Evolutionary conservation across 1,140 invertebrate species (phyloP), one percentile per base, ranked within the genome.

Genomic region (Megalopta genalis): DNA sequence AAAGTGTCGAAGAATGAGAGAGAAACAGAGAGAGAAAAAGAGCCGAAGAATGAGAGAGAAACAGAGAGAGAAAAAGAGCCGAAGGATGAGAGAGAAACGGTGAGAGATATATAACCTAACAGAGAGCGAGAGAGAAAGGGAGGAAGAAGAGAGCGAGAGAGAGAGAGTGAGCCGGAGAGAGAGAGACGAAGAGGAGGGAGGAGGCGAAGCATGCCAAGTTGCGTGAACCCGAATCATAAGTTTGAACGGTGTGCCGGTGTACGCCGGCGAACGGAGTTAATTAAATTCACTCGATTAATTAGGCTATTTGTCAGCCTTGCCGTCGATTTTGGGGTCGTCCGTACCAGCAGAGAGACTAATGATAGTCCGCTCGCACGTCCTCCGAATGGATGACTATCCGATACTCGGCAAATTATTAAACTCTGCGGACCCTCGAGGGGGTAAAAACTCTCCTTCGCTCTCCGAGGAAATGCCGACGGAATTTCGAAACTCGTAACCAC

Each of bases 281-380:
- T 91, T 91, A 90, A 90, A 90, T 88, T 87, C 86, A 82, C 84
- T 87, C 88, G 88, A 90, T 90, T 91, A 91, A 91, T 91, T 90
- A 88, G 87, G 85, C 89, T 90, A 90, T 91, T 90, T 90, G 89
- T 90, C 85, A 74, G 82, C 78, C 77, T 83, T 67, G 77, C 77
- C 84, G 83, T 87, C 86, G 88, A 88, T 90, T 88, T 87, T 77
- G 67, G 71, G 57, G 75, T 76, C 80, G 78, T 82, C 67, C 84
- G 71, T 70, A 14, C 63, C 25, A 52, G 9, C 32, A 8, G 42
- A 65, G 10, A 39, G 60, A 77, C 42, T 70, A 70, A 70, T 37
- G 57, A 77, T n/a, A 37, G 57, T 25, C 39, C 1, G 57, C 42
- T 46, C 27, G 27, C 49, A 9, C 42, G 42, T 57, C 6, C 54